Evolutionary conservation across 2,888 invertebrate species (phyloP), one percentile per base, ranked within the genome.

Genomic region (Ophioninae sp.): DNA sequence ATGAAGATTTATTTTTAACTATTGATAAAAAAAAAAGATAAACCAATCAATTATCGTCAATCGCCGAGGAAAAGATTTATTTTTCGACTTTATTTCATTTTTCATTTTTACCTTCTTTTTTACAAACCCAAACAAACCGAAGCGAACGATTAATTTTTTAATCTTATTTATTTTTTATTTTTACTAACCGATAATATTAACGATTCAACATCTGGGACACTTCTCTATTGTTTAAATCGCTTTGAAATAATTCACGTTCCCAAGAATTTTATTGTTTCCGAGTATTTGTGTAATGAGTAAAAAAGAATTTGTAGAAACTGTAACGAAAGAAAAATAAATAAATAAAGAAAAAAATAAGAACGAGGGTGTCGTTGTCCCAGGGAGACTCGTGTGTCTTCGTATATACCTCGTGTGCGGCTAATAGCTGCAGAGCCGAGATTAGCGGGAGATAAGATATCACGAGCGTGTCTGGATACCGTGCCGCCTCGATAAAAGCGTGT

Each of bases 381-480:
- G 23, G 30, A 69, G 77, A 17, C 50, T 78, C 20, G 74, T 74
- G 77, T 73, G 77, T 79, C 57, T 41, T 70, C 79, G 50, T 74
- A 50, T 50, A 17, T 50, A 50, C 79, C 77, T 82, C 81, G 84
- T 82, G 78, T 79, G 80, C 72, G 76, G 86, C 78, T 86, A 85
- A 83, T 86, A 86, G 79, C 73, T 73, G 81, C 75, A 64, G 78
- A 76, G 81, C 77, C 65, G 65, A 82, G 85, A 86, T 86, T 85
- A 72, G 76, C 83, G 69, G 72, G 73, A 85, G 86, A 86, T 84
- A 85, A 83, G 75, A 72, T 84, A 84, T 76, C 83, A 76, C 65
- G 83, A 77, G 69, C 76, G 81, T 79, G 74, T 79, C 59, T 64
- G 67, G 59, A 73, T 79, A 79, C 41, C 62, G 20, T 59, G 59